Percentiles rank a stretch among this genome's conserved stretches.
Conservation (phyloP, 2,797 vertebrate species). For the Oceanodroma leucorhoa region DNA sequence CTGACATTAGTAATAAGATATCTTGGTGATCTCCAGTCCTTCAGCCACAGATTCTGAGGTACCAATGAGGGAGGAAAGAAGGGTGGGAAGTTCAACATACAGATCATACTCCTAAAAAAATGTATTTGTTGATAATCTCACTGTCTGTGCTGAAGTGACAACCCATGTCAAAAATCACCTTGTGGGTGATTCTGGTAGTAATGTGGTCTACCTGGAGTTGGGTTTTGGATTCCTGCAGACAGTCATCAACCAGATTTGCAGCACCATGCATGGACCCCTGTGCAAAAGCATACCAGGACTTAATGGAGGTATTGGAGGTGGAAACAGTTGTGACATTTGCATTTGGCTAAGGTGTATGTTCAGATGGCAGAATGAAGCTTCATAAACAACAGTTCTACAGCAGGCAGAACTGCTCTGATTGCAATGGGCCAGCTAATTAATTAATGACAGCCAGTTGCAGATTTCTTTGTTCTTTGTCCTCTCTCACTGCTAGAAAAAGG, state of each 20-base stretch:
- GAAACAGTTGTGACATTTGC: not conserved
- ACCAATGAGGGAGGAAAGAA: not conserved
- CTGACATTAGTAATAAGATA: not conserved
- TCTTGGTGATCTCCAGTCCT: not conserved
- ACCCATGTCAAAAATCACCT: not conserved
- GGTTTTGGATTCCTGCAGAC: not conserved
- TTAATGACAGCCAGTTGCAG: not conserved
- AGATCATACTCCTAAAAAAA: not conserved
- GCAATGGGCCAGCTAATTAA: not conserved
- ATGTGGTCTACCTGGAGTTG: not conserved
- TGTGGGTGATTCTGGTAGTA: not conserved
- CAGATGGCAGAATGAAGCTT: not conserved
- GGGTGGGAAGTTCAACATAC: not conserved
- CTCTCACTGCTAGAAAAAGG: not conserved
- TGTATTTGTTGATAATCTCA: not conserved
- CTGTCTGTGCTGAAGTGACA: not conserved
- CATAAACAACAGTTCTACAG: not conserved
- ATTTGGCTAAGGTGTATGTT: not conserved
- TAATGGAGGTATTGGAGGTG: not conserved
- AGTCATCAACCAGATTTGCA: not conserved
- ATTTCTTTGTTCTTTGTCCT: not conserved
- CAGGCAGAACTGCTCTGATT: not conserved
- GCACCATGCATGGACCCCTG: accelerated
- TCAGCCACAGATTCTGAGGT: not conserved
- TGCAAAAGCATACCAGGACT: not conserved